Evolutionary conservation across 1,140 invertebrate genomes (phyloP).

Genomic region (Harpegnathos saltator): DNA sequence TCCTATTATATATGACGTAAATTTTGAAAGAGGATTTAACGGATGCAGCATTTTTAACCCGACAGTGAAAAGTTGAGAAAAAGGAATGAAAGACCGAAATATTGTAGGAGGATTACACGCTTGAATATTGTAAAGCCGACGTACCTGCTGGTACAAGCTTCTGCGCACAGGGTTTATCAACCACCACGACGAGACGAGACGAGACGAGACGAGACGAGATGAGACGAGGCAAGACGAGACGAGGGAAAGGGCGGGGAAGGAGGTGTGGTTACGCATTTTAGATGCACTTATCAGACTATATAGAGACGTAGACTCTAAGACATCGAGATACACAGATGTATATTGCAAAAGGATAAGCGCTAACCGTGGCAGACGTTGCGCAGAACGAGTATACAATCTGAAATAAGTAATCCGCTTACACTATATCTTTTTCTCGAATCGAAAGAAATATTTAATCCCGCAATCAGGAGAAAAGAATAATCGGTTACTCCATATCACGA

Average conservation of each 20-base stretch:
- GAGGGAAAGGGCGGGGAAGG: background rate
- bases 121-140: background rate
- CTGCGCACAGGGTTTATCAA: slow-evolving; percentile 6
- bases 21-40: slow-evolving; percentile 9
- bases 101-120: background rate
- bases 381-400: background rate
- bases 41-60: background rate
- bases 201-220: background rate
- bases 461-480: background rate
- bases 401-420: slow-evolving; percentile 16
- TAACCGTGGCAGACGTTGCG: background rate
- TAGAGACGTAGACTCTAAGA: background rate
- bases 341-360: slow-evolving; percentile 1
- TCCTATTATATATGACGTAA: background rate
- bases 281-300: slow-evolving; percentile 4
- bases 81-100: background rate
- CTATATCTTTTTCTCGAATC: no score
- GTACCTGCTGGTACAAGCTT: background rate
- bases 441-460: background rate
- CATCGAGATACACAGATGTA: slow-evolving; percentile 8
- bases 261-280: slow-evolving; percentile 23
- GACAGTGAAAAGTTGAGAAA: background rate
- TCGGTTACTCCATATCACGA: background rate
- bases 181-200: background rate
- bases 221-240: background rate